phyloP scores from a whole-genome alignment of 2,888 invertebrate genomes.

The Bruchidius siliquastri region DNA sequence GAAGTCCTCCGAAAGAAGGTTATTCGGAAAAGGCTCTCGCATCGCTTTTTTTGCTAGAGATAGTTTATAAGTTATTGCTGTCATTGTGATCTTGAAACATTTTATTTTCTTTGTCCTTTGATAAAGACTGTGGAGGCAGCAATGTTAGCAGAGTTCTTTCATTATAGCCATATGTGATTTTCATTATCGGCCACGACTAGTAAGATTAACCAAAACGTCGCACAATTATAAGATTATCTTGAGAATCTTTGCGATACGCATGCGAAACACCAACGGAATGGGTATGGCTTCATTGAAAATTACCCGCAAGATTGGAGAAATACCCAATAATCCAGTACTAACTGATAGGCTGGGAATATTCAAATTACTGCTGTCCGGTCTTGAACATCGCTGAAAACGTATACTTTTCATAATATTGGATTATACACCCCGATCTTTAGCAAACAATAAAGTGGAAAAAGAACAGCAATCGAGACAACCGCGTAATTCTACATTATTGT shows the following conservation, averaged over 20 bases:
- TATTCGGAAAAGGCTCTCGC: too few species aligned
- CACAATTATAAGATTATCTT: not conserved
- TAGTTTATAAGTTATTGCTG: too few species aligned
- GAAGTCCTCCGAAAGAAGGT: too few species aligned
- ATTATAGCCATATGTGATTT: too few species aligned
- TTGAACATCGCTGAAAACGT: not conserved
- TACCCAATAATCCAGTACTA: not conserved
- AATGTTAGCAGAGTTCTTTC: too few species aligned
- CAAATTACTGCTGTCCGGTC: not conserved
- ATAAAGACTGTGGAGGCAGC: too few species aligned
- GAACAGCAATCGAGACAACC: not conserved
- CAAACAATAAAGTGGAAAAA: not conserved
- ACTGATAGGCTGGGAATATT: not conserved
- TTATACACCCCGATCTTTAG: not conserved
- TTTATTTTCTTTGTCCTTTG: too few species aligned
- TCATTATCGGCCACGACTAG: too few species aligned
- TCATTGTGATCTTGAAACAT: too few species aligned
- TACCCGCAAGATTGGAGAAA: not conserved
- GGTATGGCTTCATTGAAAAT: not conserved
- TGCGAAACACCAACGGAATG: not conserved
- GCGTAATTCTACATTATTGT: not conserved
- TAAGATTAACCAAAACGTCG: too few species aligned
- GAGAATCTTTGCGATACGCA: not conserved
- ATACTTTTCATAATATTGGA: not conserved
- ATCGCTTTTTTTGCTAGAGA: too few species aligned